Evolutionary conservation across 2,888 invertebrate species (phyloP).

Genomic region (Girardia tigrina): DNA sequence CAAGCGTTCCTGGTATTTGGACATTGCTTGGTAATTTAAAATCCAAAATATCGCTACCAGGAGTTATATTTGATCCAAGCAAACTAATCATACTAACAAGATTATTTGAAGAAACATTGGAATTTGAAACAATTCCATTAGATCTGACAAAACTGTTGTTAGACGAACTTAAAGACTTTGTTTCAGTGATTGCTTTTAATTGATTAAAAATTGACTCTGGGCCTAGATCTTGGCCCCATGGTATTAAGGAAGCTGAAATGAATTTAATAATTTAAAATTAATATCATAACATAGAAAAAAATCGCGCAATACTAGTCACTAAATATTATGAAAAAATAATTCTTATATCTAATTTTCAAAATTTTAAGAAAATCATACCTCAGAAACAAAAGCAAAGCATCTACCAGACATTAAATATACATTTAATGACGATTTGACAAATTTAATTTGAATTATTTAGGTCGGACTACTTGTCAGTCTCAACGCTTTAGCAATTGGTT

Average conservation of each 20-base stretch:
- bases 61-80: not conserved
- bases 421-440: too few relatives aligned
- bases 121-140: not conserved
- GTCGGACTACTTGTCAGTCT: too few relatives aligned
- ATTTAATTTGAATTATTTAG: too few relatives aligned
- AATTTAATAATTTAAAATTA: too few relatives aligned
- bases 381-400: too few relatives aligned
- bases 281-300: too few relatives aligned
- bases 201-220: conserved; percentile 19
- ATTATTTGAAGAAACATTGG: not conserved
- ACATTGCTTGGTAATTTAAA: conserved; percentile 2
- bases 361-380: too few relatives aligned
- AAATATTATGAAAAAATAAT: too few relatives aligned
- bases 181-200: not conserved
- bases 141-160: not conserved
- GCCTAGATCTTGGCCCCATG: not conserved
- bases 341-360: too few relatives aligned
- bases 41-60: conserved; percentile 6
- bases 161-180: not conserved
- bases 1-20: not conserved
- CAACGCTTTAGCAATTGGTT: too few relatives aligned
- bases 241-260: not conserved
- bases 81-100: not conserved
- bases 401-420: too few relatives aligned
- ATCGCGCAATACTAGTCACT: too few relatives aligned